phyloP scores from a whole-genome alignment of 2,888 invertebrate species.

The Maniola hyperantus region DNA sequence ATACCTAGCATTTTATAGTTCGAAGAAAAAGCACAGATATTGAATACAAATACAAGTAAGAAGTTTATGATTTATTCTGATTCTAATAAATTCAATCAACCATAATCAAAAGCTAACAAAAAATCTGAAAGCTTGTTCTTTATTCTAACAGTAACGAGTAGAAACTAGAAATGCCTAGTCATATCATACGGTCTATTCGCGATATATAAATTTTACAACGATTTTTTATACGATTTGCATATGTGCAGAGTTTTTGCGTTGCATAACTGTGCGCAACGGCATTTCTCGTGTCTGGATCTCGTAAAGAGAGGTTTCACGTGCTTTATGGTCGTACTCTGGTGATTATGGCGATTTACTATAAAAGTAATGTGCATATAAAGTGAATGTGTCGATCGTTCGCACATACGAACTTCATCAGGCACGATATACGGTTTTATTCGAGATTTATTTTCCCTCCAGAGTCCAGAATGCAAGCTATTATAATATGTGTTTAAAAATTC shows the following conservation, averaged over 20 bases:
- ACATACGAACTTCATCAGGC: neutral
- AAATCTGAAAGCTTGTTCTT: neutral
- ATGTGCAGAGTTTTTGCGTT: conserved; percentile 30
- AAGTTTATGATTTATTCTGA: too few species aligned
- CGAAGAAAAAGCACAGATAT: too few species aligned
- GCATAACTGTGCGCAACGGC: conserved; percentile 39
- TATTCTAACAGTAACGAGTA: neutral
- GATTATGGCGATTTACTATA: conserved; percentile 6
- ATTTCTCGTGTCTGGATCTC: conserved; percentile 31
- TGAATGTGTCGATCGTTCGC: neutral
- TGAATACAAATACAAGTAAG: too few species aligned
- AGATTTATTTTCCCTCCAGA: too few species aligned
- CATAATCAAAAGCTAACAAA: neutral
- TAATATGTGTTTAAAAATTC: too few species aligned
- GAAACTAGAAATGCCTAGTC: neutral
- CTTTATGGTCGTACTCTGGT: neutral
- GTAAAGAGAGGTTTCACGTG: conserved; percentile 16
- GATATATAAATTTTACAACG: conserved; percentile 3
- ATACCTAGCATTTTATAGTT: too few species aligned
- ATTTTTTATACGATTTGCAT: conserved; percentile 24
- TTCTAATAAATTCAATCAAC: neutral
- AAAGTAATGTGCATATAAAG: neutral
- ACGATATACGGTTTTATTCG: neutral
- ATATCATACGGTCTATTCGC: neutral
- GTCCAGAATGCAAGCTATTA: too few species aligned